Evolutionary conservation across 2,113 vertebrate genomes (phyloP).

Genomic region (Megaleporinus macrocephalus): DNA sequence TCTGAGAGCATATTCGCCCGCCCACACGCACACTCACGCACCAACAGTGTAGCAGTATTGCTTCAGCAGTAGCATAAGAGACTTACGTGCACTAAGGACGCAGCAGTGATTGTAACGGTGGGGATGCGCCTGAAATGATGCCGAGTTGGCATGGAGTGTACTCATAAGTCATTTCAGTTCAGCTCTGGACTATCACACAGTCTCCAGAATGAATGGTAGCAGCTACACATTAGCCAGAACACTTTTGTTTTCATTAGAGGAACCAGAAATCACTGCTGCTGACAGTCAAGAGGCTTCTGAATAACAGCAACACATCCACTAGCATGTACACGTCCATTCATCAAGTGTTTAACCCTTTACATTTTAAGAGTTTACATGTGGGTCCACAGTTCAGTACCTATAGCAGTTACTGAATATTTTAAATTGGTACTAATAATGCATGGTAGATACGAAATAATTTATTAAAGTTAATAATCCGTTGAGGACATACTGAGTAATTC

Average conservation of each 20-base stretch:
- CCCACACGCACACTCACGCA: slow-evolving; percentile 14
- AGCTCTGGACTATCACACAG: neutral
- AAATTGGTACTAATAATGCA: no score
- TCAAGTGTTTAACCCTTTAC: neutral
- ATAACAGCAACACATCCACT: neutral
- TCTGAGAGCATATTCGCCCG: slow-evolving; percentile 26
- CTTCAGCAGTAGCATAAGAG: neutral
- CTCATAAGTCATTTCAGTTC: neutral
- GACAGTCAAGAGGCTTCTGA: neutral
- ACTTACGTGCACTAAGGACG: neutral
- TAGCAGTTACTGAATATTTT: no score
- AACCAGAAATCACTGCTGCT: neutral
- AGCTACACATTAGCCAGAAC: slow-evolving; percentile 1
- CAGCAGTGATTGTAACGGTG: neutral
- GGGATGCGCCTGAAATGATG: neutral
- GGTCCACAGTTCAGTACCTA: no score
- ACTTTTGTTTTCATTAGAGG: neutral
- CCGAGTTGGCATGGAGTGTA: neutral
- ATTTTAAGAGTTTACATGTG: no score
- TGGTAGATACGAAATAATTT: no score
- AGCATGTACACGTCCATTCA: neutral
- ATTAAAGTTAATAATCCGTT: no score
- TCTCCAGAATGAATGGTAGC: neutral
- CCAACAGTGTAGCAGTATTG: neutral
- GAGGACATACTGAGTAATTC: no score